Evolutionary conservation across 2,797 vertebrate genomes (phyloP).

Genomic region (Paguma larvata): DNA sequence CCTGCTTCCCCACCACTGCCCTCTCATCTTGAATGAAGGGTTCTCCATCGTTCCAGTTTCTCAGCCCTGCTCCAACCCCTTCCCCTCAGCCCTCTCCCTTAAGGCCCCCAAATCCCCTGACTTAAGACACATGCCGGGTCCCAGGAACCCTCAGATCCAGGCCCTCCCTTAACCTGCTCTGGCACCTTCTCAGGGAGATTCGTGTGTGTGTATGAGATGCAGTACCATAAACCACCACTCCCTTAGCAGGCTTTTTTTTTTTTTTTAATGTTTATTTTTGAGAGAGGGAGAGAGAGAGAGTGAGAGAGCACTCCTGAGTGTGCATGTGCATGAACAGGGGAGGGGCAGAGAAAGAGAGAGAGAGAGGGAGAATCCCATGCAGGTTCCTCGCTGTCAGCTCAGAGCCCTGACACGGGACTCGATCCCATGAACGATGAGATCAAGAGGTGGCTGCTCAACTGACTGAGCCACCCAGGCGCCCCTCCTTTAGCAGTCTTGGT

Average conservation of each 20-base stretch:
- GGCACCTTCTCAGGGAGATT: neutral
- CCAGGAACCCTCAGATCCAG: neutral
- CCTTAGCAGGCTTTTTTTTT: neutral
- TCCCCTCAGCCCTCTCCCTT: neutral
- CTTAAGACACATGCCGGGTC: neutral
- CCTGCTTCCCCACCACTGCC: neutral
- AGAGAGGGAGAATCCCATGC: no score
- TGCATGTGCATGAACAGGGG: no score
- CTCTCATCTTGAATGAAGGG: neutral
- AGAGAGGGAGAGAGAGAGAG: no score
- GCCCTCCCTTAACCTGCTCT: neutral
- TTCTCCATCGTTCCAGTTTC: neutral
- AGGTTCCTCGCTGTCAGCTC: no score
- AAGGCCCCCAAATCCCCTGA: neutral
- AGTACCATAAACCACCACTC: neutral
- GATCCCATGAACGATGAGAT: no score
- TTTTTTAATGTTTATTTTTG: no score
- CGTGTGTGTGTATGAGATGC: neutral
- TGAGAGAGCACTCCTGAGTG: no score
- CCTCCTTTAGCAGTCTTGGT: neutral
- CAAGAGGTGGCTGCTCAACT: no score
- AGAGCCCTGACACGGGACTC: no score
- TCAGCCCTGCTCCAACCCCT: neutral
- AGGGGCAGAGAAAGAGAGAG: no score
- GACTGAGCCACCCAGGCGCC: no score